Conservation (phyloP, 2,888 invertebrate species). For the Bedellia somnulentella region DNA sequence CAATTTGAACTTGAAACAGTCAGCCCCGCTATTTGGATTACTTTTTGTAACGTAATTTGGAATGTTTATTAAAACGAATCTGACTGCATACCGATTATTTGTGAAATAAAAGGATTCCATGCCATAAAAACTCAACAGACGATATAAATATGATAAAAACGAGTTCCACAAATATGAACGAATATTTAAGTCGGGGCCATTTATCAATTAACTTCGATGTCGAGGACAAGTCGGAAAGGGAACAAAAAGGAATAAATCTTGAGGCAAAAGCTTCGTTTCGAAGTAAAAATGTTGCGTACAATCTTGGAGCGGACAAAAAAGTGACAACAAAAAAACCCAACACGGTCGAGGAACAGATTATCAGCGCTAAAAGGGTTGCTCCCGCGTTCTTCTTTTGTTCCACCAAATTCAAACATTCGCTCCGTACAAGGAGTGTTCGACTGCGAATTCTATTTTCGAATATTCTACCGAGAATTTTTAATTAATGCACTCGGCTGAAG, state of each 20-base stretch:
- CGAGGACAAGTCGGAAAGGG: constrained; percentile 37
- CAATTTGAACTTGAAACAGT: constrained; percentile 30
- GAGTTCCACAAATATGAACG: too few species aligned
- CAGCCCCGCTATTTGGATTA: constrained; percentile 19
- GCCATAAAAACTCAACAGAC: too few species aligned
- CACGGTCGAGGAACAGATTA: constrained; percentile 58
- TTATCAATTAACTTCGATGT: constrained; percentile 51
- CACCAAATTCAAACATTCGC: constrained; percentile 57
- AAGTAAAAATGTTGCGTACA: constrained; percentile 62
- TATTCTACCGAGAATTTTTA: constrained; percentile 63
- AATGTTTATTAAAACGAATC: too few species aligned
- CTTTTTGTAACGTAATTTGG: constrained; percentile 7
- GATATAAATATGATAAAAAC: too few species aligned
- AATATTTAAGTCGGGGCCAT: constrained; percentile 45
- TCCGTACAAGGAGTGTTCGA: constrained; percentile 59
- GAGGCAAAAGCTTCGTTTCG: constrained; percentile 50
- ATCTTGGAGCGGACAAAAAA: constrained; percentile 57
- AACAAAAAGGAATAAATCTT: constrained; percentile 52
- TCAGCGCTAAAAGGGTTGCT: constrained; percentile 63
- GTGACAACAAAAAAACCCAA: constrained; percentile 53
- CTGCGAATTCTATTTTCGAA: constrained; percentile 62
- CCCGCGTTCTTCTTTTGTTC: constrained; percentile 57
- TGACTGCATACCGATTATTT: too few species aligned
- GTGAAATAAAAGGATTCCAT: too few species aligned
- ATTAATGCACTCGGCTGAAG: constrained; percentile 56